Base-by-base conservation (phyloP, 2,113 vertebrate species). In the Thunnus thynnus region DNA sequence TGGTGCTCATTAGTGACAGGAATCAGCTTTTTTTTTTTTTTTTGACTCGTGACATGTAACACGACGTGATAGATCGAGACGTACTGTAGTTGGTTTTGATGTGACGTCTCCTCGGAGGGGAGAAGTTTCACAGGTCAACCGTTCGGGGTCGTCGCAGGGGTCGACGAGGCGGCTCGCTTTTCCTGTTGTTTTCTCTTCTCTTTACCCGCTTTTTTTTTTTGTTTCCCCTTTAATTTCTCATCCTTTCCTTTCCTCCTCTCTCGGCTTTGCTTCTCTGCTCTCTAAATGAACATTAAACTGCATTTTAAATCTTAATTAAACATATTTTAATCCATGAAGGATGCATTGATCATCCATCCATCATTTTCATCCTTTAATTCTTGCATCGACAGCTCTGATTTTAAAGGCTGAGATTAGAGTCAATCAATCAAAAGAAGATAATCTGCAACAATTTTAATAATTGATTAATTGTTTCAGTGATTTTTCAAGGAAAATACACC, bases 1-100 rank as follows among this genome's bases (percentile, higher is more conserved):
- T 89, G 88, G 80, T 13, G 75, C 27, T 25, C 13, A 13, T 91
- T 86, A 81, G 54, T 22, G 70, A 65, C 60, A 27, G 64, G 20
- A 64, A 9, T 30, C 27, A 30, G 27, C 27, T 30, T 30, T 4
- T 75, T 52, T 22, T 17, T 46, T 22, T 41, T 30, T 55, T 44
- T 13, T 20, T 13, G 11, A 41, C 56, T 47, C 3, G 13, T 69
- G 55, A 36, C 48, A 18, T 60, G 69, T 57, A n/a, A 64, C 73
- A 65, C 13, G 55, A 78, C 44, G 0, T 12, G 2, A 16, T 3
- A 22, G 55, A 72, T 80, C 55, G 65, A 52, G 27, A 71, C n/a
- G 44, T 0, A 5, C 27, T 47, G 56, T 27, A 6, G 50, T 47
- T 22, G 17, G 18, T 61, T 66, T 20, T 27, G 84, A 81, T 11